Base-by-base conservation (phyloP, 53 echinoderm and acorn worm species). In the Apostichopus leukothele region DNA sequence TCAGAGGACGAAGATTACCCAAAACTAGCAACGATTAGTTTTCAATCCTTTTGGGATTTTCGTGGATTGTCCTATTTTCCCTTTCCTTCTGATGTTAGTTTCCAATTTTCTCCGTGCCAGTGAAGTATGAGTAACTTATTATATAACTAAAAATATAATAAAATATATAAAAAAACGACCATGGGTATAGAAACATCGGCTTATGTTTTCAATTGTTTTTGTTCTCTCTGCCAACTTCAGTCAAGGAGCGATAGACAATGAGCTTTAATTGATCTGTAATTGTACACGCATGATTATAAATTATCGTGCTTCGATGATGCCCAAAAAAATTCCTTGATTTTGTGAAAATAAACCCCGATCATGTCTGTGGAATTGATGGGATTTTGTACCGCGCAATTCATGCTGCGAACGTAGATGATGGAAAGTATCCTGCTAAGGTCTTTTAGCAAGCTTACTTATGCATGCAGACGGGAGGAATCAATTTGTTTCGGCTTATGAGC, bases 401-500 rank as follows among this genome's bases (percentile, higher is more conserved):
- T 55, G 77, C 77, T 27, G 50, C 16, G 50, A 50, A 51, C 39
- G 39, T 51, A 77, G 6, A 52, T 25, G 77, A 77, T 39, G 11
- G 13, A 77, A 3, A 5, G 39, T 71, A 18, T 19, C 71, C 6
- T 71, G 71, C 20, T 71, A 18, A 16, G 18, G 71, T 71, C 18
- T 71, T 71, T 6, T 18, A 71, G 52, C 5, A 81, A 59, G 54
- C 81, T 81, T 81, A 81, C 81, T 81, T 81, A 81, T 81, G 81
- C 81, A 81, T 54, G 81, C 81, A 81, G 81, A 59, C 81, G 54
- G 81, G 20, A 54, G 57, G 59, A 81, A 55, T 59, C 54, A 81
- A 55, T 81, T 81, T 81, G 81, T 81, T 81, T 81, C 81, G 81
- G 54, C 55, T 81, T 81, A 54, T 59, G 59, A 81, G 81, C 21